Conservation (phyloP, 2,113 vertebrate genomes). For the Chascanopsetta lugubris region DNA sequence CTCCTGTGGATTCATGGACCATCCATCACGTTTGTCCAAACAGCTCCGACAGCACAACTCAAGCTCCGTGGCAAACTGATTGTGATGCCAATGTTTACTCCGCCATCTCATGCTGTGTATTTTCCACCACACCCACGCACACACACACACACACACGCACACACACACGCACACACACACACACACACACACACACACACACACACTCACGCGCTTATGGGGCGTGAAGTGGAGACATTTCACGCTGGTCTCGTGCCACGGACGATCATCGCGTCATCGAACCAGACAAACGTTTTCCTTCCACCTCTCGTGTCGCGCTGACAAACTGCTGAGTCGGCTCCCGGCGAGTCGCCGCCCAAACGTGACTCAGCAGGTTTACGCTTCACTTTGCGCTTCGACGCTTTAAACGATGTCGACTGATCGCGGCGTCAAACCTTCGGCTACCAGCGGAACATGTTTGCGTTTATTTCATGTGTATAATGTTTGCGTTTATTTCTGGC, state of each 20-base stretch:
- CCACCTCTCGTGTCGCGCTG: constrained; percentile 12
- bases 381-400: neutral
- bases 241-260: constrained; percentile 17
- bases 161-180: constrained; percentile 19
- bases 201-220: constrained; percentile 22
- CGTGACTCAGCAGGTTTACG: neutral
- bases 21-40: constrained; percentile 40
- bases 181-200: constrained; percentile 29
- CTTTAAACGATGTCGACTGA: no score
- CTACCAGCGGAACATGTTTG: neutral
- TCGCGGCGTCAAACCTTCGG: no score
- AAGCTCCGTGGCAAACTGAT: neutral
- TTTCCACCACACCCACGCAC: constrained; percentile 30
- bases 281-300: no score
- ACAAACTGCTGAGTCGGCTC: neutral
- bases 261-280: no score
- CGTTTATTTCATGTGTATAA: no score
- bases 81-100: constrained; percentile 50
- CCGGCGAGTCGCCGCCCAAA: neutral
- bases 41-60: constrained; percentile 45
- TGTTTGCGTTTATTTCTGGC: no score
- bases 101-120: constrained; percentile 45
- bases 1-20: constrained; percentile 26
- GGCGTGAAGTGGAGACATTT: constrained; percentile 3
- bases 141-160: constrained; percentile 30